Percentiles rank a stretch among this genome's conserved stretches.
These are phyloP conservation scores for Gouania willdenowi DNA, from an alignment of 2,797 vertebrate genomes.

Conservation along the genomic window DNA sequence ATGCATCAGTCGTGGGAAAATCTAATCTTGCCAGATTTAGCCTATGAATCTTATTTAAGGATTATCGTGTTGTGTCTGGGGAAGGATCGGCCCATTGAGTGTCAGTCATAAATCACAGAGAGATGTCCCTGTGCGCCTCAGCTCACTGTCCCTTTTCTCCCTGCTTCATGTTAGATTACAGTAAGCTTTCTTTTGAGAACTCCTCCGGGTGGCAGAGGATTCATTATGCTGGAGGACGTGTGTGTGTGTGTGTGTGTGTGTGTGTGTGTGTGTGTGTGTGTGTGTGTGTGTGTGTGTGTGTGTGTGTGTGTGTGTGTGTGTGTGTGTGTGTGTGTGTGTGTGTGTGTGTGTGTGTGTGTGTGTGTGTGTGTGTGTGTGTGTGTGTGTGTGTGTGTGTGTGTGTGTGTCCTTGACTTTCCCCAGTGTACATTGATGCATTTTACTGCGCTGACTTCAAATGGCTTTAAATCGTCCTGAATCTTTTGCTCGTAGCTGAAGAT, in stretches of 20 bases:
- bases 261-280: not conserved
- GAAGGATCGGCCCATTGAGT: slow-evolving; percentile 42
- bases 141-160: slow-evolving; percentile 28
- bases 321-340: not conserved
- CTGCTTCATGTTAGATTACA: slow-evolving; percentile 42
- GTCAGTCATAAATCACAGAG: slow-evolving; percentile 56
- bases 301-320: not conserved
- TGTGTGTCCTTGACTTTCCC: slow-evolving; percentile 6
- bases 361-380: slow-evolving; percentile 7
- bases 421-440: not conserved
- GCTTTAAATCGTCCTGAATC: slow-evolving; percentile 4
- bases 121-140: slow-evolving; percentile 39
- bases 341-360: not conserved
- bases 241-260: slow-evolving; percentile 7
- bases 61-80: slow-evolving; percentile 51
- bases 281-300: not conserved
- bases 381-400: not conserved
- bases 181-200: slow-evolving; percentile 41
- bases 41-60: slow-evolving; percentile 63
- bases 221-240: slow-evolving; percentile 16
- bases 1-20: slow-evolving; percentile 56
- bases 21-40: slow-evolving; percentile 51
- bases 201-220: slow-evolving; percentile 34
- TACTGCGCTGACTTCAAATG: slow-evolving; percentile 15
- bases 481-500: slow-evolving; percentile 12